Evolutionary conservation across 2,888 invertebrate genomes (phyloP).

Genomic region (Drosophila limbata): DNA sequence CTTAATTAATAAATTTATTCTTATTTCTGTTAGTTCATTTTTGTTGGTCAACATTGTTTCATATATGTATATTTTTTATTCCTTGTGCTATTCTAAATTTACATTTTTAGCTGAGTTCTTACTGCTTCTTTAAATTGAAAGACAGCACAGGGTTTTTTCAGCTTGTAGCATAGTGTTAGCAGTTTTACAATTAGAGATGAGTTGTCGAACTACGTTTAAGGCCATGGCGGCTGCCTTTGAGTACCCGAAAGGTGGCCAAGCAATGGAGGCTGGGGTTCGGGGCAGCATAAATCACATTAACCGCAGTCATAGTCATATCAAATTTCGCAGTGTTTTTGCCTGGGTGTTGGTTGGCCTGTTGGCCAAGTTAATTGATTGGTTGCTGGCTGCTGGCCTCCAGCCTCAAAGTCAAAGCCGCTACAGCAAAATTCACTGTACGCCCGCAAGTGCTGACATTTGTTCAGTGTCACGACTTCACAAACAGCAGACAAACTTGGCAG

Average conservation of each 20-base stretch:
- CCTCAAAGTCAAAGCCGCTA: slow-evolving; percentile 72
- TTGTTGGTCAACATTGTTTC: too few species aligned
- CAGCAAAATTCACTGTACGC: slow-evolving; percentile 59
- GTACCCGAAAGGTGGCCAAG: slow-evolving; percentile 17
- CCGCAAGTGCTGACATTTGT: slow-evolving; percentile 80
- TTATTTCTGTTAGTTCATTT: too few species aligned
- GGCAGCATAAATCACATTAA: slow-evolving; percentile 68
- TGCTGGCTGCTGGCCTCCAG: slow-evolving; percentile 52
- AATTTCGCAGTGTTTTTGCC: slow-evolving; percentile 64
- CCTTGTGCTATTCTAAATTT: too few species aligned
- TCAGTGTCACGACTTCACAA: slow-evolving; percentile 76
- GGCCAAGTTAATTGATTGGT: slow-evolving; percentile 77
- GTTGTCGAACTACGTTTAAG: slow-evolving; percentile 28
- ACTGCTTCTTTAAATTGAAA: neutral
- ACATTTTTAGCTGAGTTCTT: neutral
- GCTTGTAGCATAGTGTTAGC: neutral
- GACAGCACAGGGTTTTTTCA: neutral
- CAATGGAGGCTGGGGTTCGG: slow-evolving; percentile 3
- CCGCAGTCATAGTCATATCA: slow-evolving; percentile 72
- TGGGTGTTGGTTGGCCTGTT: slow-evolving; percentile 52
- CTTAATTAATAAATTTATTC: too few species aligned
- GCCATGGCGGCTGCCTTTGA: slow-evolving; percentile 61
- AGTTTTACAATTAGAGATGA: slow-evolving; percentile 53
- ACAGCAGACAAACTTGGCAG: slow-evolving; percentile 54
- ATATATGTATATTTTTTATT: too few species aligned